Percentiles rank a stretch among this genome's conserved stretches.
These are phyloP conservation scores for Cololabis saira DNA, from an alignment of 2,113 vertebrate species.

Conservation along the genomic window DNA sequence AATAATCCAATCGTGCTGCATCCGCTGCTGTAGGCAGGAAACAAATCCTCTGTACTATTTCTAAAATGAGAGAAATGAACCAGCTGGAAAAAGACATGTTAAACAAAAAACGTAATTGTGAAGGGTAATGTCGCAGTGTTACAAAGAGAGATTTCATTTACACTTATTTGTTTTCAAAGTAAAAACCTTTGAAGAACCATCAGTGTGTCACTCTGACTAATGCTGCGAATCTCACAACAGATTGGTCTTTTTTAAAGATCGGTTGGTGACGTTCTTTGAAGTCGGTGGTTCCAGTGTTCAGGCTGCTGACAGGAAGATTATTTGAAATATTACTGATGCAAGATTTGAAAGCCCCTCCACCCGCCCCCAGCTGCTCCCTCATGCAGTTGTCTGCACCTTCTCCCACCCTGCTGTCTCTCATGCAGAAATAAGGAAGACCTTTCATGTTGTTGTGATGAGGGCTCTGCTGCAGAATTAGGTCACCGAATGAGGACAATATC, in stretches of 20 bases:
- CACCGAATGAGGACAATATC: slow-evolving; percentile 58
- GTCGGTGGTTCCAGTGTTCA: slow-evolving; percentile 1
- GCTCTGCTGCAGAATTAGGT: slow-evolving; percentile 57
- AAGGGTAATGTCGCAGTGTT: too few species aligned
- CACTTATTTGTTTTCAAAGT: neutral
- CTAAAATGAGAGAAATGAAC: too few species aligned
- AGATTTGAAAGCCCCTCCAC: neutral
- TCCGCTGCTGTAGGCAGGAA: too few species aligned
- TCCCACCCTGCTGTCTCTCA: slow-evolving; percentile 47
- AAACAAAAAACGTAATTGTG: too few species aligned
- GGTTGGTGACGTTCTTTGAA: neutral
- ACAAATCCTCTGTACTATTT: too few species aligned
- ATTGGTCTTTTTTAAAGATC: too few species aligned
- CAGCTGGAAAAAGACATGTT: too few species aligned
- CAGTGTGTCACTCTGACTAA: slow-evolving; percentile 20
- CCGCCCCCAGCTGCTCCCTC: slow-evolving; percentile 14
- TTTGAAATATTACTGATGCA: slow-evolving; percentile 33
- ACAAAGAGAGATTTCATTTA: too few species aligned
- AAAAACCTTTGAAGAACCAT: neutral
- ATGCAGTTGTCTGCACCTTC: too few species aligned
- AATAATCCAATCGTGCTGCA: too few species aligned
- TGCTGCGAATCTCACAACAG: too few species aligned
- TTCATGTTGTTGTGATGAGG: slow-evolving; percentile 55
- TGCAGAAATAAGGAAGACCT: slow-evolving; percentile 44
- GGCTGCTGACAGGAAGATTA: too few species aligned